Base-by-base conservation (phyloP, 2,888 invertebrate genomes). In the Dynastes grantii region DNA sequence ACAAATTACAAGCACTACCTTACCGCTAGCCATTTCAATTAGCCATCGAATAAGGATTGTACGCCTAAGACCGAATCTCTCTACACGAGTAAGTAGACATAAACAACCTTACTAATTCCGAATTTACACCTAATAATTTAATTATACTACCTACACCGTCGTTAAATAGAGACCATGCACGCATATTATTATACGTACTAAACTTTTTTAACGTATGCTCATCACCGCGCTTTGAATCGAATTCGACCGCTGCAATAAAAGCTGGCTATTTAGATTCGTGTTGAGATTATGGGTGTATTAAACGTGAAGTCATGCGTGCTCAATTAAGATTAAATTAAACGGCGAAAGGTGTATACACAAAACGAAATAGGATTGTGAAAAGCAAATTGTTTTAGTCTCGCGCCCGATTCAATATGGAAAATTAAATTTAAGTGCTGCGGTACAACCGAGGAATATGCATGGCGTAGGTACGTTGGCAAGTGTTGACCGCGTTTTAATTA, bases 81-180 rank as follows among this genome's bases (percentile, higher is more conserved):
- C 8, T 45, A 45, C 11, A 45, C 11, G 2, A 45, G 45, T 45
- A 58, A 58, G 55, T 58, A 58, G 63, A 63, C 32, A 63, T 63
- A 63, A 63, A 63, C 63, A 63, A 63, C 51, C 27, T 16, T 29
- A 68, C 51, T 68, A 51, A 68, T 49, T 68, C 27, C 5, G 49
- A 68, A 68, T 51, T 68, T 68, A 68, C 68, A 68, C 68, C 68
- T 68, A 68, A 68, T 68, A 68, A 68, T 68, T 68, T 68, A 68
- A 68, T 68, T 68, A 68, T 29, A 68, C 29, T 51, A 51, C 51
- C 51, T 68, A 68, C 68, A n/a, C 16, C 51, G 27, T 51, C 51
- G 51, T 51, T 68, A 68, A 68, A 51, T n/a, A n/a, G 8, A 11
- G n/a, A 22, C n/a, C 27, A 4, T 4, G 40, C 13, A 63, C 63